Evolutionary conservation across 2,113 vertebrate genomes (phyloP), one percentile per base, ranked within the genome.

Genomic region (Vulpes ferrilata): DNA sequence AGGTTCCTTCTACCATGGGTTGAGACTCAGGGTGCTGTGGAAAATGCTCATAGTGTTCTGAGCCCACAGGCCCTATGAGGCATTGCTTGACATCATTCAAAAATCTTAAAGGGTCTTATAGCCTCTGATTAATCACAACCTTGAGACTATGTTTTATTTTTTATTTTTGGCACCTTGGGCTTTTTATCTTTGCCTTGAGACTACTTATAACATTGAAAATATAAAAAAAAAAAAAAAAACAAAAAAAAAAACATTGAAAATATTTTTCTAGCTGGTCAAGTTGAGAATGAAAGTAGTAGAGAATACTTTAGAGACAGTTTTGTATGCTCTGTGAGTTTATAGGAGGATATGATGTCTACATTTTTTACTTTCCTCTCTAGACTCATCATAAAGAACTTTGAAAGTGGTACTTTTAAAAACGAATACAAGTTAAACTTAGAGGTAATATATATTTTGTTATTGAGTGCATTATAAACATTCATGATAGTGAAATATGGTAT

Each of bases 191-290:
- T 87, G 22, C 73, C 43, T 51, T 74, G 64, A 90, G 20, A 60
- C 43, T 74, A 90, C n/a, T 86, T 86, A 60, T 86, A 51, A 81
- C 5, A 0, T 7, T 38, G 30, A 80, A 53, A 76, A 90, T 76
- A 69, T 60, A 80, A 53, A 76, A 90, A 80, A 53, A 76, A 90
- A 80, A 53, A 76, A 90, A 80, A 53, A 76, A 90, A n/a, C n/a
- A n/a, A n/a, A n/a, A n/a, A n/a, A n/a, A n/a, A n/a, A n/a, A 51
- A 81, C 5, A 0, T 7, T 38, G 30, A 80, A 53, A 76, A 90
- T 76, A 69, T 60, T 95, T 90, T 82, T 57, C 80, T 82, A 43
- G 9, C 59, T 95, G 73, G 32, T 93, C 51, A 95, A 82, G 6
- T 20, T 90, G 17, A 51, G 64, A 89, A 89, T 51, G 57, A 76